These are phyloP conservation scores for Aspidiotus rigidus DNA, from an alignment of 2,888 invertebrate genomes.

Conservation along the genomic window DNA sequence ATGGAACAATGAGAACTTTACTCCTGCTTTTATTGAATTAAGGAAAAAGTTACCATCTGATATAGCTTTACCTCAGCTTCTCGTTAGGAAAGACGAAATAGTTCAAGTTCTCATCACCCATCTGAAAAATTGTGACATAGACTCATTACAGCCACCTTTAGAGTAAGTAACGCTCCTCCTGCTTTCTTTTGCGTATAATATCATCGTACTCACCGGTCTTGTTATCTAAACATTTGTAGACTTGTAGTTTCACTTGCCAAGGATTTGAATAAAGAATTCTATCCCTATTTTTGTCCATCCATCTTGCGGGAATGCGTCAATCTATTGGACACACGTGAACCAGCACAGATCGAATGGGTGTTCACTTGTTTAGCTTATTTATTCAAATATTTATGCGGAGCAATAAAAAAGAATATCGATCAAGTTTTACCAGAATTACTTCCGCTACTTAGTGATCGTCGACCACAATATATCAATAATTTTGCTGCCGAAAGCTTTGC, in stretches of 20 bases:
- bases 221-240: slow-evolving; percentile 46
- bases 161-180: slow-evolving; percentile 56
- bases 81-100: slow-evolving; percentile 70
- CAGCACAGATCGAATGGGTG: slow-evolving; percentile 76
- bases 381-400: slow-evolving; percentile 79
- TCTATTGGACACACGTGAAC: slow-evolving; percentile 63
- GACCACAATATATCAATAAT: slow-evolving; percentile 74
- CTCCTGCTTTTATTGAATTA: slow-evolving; percentile 69
- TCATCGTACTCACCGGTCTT: background rate
- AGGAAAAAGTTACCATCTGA: slow-evolving; percentile 64
- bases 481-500: slow-evolving; percentile 96
- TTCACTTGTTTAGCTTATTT: slow-evolving; percentile 79
- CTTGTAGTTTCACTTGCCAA: slow-evolving; percentile 73
- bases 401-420: slow-evolving; percentile 66
- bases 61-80: slow-evolving; percentile 72
- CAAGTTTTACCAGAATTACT: slow-evolving; percentile 60
- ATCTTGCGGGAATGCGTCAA: slow-evolving; percentile 65
- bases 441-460: slow-evolving; percentile 65
- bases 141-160: slow-evolving; percentile 69
- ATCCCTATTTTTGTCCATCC: slow-evolving; percentile 62
- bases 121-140: slow-evolving; percentile 58
- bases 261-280: slow-evolving; percentile 85
- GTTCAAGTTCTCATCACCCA: slow-evolving; percentile 62
- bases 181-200: slow-evolving; percentile 6
- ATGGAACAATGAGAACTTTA: slow-evolving; percentile 81